Evolutionary conservation across 2,113 vertebrate species (phyloP).

Genomic region (Ctenodactylus gundi): DNA sequence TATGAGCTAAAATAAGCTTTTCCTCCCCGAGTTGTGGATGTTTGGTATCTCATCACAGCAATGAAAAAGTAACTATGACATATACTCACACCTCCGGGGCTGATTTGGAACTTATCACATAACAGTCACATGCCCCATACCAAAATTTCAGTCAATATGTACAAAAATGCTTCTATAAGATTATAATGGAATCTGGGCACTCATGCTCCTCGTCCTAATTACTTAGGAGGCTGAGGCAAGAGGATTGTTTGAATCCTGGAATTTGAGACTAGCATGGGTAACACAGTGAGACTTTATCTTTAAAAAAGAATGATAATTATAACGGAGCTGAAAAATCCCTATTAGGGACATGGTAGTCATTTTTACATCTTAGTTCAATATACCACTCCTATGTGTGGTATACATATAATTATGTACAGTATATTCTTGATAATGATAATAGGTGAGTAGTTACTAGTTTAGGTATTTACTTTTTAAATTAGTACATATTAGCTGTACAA

Average conservation of each 20-base stretch:
- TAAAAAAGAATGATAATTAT: not conserved
- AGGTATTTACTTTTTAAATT: not conserved
- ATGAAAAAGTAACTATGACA: too few relatives aligned
- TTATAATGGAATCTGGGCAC: not conserved
- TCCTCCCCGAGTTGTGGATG: too few relatives aligned
- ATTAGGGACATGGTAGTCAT: not conserved
- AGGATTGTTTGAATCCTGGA: too few relatives aligned
- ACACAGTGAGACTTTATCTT: not conserved
- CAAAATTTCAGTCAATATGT: not conserved
- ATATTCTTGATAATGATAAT: not conserved
- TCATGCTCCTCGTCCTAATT: too few relatives aligned
- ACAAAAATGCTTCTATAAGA: not conserved
- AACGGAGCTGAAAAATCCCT: not conserved
- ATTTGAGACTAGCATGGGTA: not conserved
- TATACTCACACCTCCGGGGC: not conserved
- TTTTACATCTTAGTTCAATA: not conserved
- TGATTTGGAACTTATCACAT: not conserved
- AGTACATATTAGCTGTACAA: too few relatives aligned
- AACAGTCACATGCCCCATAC: not conserved
- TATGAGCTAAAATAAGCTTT: too few relatives aligned
- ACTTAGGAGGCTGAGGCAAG: too few relatives aligned
- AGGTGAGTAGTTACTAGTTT: not conserved
- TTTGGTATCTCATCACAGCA: too few relatives aligned
- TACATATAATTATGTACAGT: too few relatives aligned
- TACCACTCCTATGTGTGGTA: not conserved